phyloP scores from a whole-genome alignment of 2,113 vertebrate genomes.

The Dasypus novemcinctus region DNA sequence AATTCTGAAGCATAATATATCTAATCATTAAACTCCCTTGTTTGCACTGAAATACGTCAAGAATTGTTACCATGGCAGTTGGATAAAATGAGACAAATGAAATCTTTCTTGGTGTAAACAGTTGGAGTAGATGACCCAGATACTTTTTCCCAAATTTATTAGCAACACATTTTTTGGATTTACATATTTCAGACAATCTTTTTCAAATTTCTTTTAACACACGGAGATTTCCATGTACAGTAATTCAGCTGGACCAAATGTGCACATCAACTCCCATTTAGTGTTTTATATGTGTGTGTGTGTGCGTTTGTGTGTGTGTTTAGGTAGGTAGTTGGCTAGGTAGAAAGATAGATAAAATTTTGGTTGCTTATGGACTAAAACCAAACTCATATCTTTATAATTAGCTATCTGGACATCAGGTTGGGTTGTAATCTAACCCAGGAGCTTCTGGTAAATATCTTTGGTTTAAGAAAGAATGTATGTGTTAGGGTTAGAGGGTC shows the following conservation, averaged over 20 bases:
- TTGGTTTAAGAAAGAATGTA: not conserved
- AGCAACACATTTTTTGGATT: not conserved
- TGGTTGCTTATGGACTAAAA: not conserved
- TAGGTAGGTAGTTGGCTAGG: too few relatives aligned
- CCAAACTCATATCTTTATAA: not conserved
- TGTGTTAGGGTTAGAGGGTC: not conserved
- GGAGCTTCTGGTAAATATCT: not conserved
- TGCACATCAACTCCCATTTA: not conserved
- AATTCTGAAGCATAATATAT: slow-evolving; percentile 28
- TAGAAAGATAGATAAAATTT: not conserved
- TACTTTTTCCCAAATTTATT: not conserved
- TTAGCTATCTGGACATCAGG: not conserved
- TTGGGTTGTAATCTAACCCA: not conserved
- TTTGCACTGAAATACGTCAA: not conserved
- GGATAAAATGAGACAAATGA: slow-evolving; percentile 16
- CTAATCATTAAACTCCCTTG: not conserved
- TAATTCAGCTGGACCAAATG: not conserved
- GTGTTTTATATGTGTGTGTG: not conserved
- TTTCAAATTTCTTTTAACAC: not conserved
- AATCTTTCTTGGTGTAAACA: not conserved
- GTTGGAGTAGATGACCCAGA: not conserved
- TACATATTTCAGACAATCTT: not conserved
- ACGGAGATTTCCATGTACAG: not conserved
- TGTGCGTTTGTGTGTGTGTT: not conserved
- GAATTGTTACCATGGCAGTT: slow-evolving; percentile 18